A percentile compares a stretch with the other conserved stretches of the same genome.
Evolutionary conservation across 2,888 invertebrate species (phyloP).

Genomic region (Gastrophysa polygoni): DNA sequence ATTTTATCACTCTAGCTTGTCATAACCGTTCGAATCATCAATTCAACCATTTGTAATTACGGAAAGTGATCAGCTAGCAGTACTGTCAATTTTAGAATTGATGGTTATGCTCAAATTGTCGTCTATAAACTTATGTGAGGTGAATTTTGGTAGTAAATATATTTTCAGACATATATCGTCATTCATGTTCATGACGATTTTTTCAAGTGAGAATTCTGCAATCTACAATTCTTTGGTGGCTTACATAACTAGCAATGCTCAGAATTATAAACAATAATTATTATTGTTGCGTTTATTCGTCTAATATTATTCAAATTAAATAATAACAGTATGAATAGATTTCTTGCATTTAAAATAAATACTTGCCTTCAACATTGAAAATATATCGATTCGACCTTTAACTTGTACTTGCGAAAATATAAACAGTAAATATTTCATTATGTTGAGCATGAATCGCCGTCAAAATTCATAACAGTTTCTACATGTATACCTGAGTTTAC

Average conservation of each 20-base stretch:
- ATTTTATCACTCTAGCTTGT: constrained; percentile 26
- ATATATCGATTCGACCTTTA: constrained; percentile 23
- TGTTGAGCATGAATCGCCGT: neutral
- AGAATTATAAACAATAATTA: constrained; percentile 19
- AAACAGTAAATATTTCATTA: constrained; percentile 14
- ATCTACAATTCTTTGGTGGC: constrained; percentile 4
- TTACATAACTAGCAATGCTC: constrained; percentile 22
- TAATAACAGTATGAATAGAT: constrained; percentile 24
- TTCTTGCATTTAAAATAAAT: constrained; percentile 20
- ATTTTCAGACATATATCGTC: too few species aligned
- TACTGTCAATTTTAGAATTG: constrained; percentile 12
- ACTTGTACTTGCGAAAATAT: constrained; percentile 23
- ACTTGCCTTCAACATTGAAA: constrained; percentile 19
- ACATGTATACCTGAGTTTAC: constrained; percentile 11
- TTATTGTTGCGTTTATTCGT: constrained; percentile 16
- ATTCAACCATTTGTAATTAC: constrained; percentile 22
- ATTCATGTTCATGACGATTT: too few species aligned
- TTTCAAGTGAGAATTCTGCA: neutral
- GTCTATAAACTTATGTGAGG: constrained; percentile 1
- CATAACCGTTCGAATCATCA: constrained; percentile 28
- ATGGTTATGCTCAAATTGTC: neutral
- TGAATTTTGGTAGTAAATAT: too few species aligned
- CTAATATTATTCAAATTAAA: constrained; percentile 27
- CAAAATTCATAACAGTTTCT: neutral
- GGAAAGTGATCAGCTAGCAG: constrained; percentile 19